These are phyloP conservation scores for Fissipunctia ypsillon DNA, from an alignment of 2,888 invertebrate species.

Conservation along the genomic window DNA sequence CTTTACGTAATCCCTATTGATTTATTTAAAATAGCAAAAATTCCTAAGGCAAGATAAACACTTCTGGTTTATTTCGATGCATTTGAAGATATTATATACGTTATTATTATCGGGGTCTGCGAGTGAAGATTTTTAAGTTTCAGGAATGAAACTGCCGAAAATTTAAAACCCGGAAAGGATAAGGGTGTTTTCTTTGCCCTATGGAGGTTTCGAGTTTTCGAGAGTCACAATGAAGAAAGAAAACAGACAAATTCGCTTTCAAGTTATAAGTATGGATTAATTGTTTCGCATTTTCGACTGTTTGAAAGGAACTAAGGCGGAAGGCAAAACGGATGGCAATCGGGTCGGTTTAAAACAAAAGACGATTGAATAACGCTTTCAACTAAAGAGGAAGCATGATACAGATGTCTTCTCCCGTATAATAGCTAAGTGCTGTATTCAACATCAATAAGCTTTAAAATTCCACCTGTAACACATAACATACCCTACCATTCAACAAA, in stretches of 20 bases:
- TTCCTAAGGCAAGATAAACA: not conserved
- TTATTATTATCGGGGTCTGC: no score
- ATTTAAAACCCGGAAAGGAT: not conserved
- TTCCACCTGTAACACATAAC: not conserved
- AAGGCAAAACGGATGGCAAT: not conserved
- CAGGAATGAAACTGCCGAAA: conserved; percentile 3
- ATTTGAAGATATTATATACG: no score
- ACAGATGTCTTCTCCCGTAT: not conserved
- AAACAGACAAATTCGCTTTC: not conserved
- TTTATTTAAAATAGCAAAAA: not conserved
- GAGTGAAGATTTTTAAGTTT: conserved; percentile 7
- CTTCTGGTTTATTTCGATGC: not conserved
- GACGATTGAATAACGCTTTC: not conserved
- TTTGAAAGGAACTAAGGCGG: not conserved
- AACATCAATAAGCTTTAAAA: not conserved
- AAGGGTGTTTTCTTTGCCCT: conserved; percentile 21
- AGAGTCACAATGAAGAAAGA: conserved; percentile 1
- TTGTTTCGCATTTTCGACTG: conserved; percentile 21
- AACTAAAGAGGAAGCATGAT: not conserved
- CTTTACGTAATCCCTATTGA: no score
- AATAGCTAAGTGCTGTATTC: not conserved
- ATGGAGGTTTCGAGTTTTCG: not conserved
- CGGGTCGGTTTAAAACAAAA: not conserved
- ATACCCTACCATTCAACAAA: not conserved
- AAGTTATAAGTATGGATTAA: conserved; percentile 24